Base-by-base conservation (phyloP, 1,140 invertebrate genomes). In the Eueides isabella region DNA sequence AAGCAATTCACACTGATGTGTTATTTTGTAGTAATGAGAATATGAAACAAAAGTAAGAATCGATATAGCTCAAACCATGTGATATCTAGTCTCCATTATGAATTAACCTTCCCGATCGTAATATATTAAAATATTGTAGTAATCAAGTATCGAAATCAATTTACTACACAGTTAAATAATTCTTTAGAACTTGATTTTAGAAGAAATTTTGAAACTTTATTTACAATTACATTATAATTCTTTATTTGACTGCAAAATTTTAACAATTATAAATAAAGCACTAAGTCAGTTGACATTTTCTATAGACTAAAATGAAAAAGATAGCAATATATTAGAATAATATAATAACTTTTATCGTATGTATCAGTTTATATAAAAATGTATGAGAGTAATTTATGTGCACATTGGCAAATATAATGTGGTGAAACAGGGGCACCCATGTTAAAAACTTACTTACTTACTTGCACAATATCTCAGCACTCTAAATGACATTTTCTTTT, bases 301-400 rank as follows among this genome's bases (percentile, higher is more conserved):
- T 93, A 90, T 92, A 90, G 90, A 93, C 90, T 93, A 92, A 91
- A 89, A 86, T 86, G 89, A 91, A 93, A 89, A 92, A 87, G 88
- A 93, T 92, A 92, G 91, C 91, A 92, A 93, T 93, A 93, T 91
- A 89, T 89, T 93, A 93, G 91, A 88, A 68, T 93, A 92, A 91
- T 91, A 83, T 91, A 88, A 88, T 76, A 76, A 76, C 70, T 82
- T 90, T 89, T 90, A 89, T 87, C 85, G 83, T 92, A 91, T 89
- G 84, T 91, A 89, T 89, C 89, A 90, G 89, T 92, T 92, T 92
- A 85, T 92, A 89, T 92, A 92, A 90, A 80, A 78, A 86, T 84
- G 80, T 90, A 87, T 87, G 84, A 85, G 87, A 87, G 85, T 87
- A 78, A 76, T 77, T 86, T 81, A 86, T 82, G 86, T 90, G 89